Base-by-base conservation (phyloP, 1,140 invertebrate genomes). In the Drosophila elegans region DNA sequence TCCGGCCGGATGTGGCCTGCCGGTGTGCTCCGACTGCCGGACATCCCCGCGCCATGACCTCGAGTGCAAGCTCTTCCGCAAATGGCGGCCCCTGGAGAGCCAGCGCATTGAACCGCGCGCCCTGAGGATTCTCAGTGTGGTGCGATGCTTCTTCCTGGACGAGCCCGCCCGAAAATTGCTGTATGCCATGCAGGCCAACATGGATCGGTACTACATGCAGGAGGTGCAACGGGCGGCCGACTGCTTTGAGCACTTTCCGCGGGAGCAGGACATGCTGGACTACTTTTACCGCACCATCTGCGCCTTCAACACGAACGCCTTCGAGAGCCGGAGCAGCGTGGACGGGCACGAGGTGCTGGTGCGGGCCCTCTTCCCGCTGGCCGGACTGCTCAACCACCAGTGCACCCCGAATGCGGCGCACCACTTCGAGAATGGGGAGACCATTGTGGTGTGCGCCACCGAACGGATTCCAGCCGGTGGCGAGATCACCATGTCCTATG, bases 341-440 rank as follows among this genome's bases (percentile, higher is more conserved):
- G 93, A 93, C 36, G 91, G 93, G 25, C 92, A 94, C 64, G 79
- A 92, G 57, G 93, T 94, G 32, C 94, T 94, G 78, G 91, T 95
- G 34, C 93, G 95, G 67, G 96, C 95, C 3, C 91, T 97, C 4
- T 97, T 96, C 91, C 95, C 96, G 3, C 91, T 96, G 16, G 94
- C 95, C 1, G 94, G 95, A 12, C 92, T 97, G 34, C 94, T 96
- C 86, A 96, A 97, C 91, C 96, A 97, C 81, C 94, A 93, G 36
- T 97, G 97, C 80, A 93, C 94, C 9, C 95, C 96, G 2, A 97
- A 97, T 84, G 96, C 96, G 0, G 94, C 94, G 16, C 95, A 96
- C 66, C 93, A 93, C 42, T 96, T 95, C 66, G 94, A 95, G 69
- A 80, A 92, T 4, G 86, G 94, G 5, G 93, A 93, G 16, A 92